A percentile compares a stretch with the other conserved stretches of the same genome.
Evolutionary conservation across 92 coral and sea anemone genomes (phyloP).

Genomic region (Porites lobata): DNA sequence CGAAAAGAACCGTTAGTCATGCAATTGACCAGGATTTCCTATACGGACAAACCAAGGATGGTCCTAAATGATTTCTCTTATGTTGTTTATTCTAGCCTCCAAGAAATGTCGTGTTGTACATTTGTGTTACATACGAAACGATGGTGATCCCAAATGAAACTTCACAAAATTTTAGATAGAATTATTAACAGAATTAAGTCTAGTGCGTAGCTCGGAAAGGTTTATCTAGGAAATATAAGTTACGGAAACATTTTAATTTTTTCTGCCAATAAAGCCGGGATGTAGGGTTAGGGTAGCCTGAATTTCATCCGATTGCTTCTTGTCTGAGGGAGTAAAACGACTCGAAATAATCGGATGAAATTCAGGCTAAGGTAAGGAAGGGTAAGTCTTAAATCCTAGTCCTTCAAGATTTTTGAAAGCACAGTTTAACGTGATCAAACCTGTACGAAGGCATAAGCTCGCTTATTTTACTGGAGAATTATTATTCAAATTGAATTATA

Average conservation of each 20-base stretch:
- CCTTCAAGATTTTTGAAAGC: slow-evolving; percentile 7
- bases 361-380: too few species aligned
- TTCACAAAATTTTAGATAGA: slow-evolving; percentile 1
- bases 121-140: slow-evolving; percentile 2
- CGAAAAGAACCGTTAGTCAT: slow-evolving; percentile 5
- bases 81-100: background rate
- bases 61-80: background rate
- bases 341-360: too few species aligned
- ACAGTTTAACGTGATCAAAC: slow-evolving; percentile 1
- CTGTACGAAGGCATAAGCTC: slow-evolving; percentile 7
- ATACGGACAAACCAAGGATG: slow-evolving; percentile 4
- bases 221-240: background rate
- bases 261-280: background rate
- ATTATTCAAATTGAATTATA: background rate
- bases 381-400: too few species aligned
- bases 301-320: too few species aligned
- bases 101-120: background rate
- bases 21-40: background rate
- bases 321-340: too few species aligned
- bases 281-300: background rate
- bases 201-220: slow-evolving; percentile 9
- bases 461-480: background rate
- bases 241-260: too few species aligned
- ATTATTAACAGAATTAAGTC: slow-evolving; percentile 4
- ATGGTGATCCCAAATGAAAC: slow-evolving; percentile 7